Evolutionary conservation across 2,113 vertebrate genomes (phyloP), one percentile per base, ranked within the genome.

Genomic region (Silurus meridionalis): DNA sequence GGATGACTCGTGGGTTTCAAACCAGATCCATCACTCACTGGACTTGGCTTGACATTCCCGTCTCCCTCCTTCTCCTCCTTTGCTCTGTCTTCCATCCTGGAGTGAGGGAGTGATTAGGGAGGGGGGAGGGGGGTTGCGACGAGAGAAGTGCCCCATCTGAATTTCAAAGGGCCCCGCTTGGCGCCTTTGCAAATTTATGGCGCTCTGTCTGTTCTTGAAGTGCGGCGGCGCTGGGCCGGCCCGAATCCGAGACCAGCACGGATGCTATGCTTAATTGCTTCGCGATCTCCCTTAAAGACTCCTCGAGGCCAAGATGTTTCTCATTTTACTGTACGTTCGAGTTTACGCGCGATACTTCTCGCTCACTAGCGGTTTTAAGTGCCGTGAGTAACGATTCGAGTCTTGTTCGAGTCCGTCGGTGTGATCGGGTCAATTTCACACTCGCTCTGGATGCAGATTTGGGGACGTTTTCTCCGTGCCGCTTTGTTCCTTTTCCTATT

Each of bases 251-350:
- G 84, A 86, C 50, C 82, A 91, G 89, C 92, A 83, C 88, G 83
- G 84, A 90, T 88, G 84, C 91, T 90, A 80, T 55, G 88, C 86
- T 85, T 91, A 92, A 94, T 94, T 91, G 87, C 91, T 87, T 82
- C 37, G 74, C 79, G 89, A 90, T 87, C 85, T 79, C 86, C 85
- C 87, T 89, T 84, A 79, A 88, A 87, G 85, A 87, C 86, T 89
- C 50, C 50, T 77, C 93, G 86, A 89, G 71, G 82, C 83, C 87
- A 93, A 90, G 89, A 92, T 93, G 94, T 88, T 93, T 93, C 90
- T 90, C 86, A 93, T 95, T 93, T 92, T 86, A 92, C 87, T 83
- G 72, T 79, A 83, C 90, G 90, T 81, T 75, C 19, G 71, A 50
- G 61, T 85, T 46, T 75, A 80, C 37, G 74, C 53, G 25, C 60